Evolutionary conservation across 2,888 invertebrate genomes (phyloP).

Genomic region (Ellobium chinense): DNA sequence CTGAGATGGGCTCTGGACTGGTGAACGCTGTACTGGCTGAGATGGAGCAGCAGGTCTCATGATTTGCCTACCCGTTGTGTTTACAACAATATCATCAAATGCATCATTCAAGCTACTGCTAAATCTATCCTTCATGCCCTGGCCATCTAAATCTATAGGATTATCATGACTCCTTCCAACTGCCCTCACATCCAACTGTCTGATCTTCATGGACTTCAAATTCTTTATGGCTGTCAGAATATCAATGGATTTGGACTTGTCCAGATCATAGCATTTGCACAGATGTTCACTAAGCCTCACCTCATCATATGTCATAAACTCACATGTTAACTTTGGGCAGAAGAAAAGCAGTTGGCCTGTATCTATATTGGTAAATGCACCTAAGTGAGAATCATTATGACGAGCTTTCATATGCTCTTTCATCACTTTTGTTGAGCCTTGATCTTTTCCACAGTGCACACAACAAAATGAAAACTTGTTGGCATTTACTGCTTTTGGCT

Average conservation of each 20-base stretch:
- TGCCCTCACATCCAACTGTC: conserved; percentile 27
- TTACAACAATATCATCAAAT: conserved; percentile 45
- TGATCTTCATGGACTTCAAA: conserved; percentile 40
- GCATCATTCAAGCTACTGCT: conserved; percentile 44
- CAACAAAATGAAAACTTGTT: conserved; percentile 45
- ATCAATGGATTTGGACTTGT: conserved; percentile 39
- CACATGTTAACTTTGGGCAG: conserved; percentile 42
- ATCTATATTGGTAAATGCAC: conserved; percentile 42
- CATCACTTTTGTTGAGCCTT: conserved; percentile 40
- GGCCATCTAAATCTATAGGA: conserved; percentile 42
- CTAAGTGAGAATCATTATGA: conserved; percentile 41
- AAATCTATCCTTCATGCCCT: conserved; percentile 42
- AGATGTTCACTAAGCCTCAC: conserved; percentile 37
- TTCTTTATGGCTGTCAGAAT: conserved; percentile 37
- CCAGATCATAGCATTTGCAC: conserved; percentile 27
- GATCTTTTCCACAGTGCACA: conserved; percentile 47
- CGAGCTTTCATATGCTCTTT: conserved; percentile 44
- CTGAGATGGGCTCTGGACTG: background rate
- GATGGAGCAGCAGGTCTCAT: background rate
- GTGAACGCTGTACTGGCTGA: background rate
- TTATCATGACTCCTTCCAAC: conserved; percentile 9
- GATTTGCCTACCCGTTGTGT: conserved; percentile 35
- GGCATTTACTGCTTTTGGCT: conserved; percentile 43
- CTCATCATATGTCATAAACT: conserved; percentile 46
- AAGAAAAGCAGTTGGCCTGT: conserved; percentile 42